Evolutionary conservation across 1,140 invertebrate genomes (phyloP), one percentile per base, ranked within the genome.

Genomic region (Drosophila ananassae): DNA sequence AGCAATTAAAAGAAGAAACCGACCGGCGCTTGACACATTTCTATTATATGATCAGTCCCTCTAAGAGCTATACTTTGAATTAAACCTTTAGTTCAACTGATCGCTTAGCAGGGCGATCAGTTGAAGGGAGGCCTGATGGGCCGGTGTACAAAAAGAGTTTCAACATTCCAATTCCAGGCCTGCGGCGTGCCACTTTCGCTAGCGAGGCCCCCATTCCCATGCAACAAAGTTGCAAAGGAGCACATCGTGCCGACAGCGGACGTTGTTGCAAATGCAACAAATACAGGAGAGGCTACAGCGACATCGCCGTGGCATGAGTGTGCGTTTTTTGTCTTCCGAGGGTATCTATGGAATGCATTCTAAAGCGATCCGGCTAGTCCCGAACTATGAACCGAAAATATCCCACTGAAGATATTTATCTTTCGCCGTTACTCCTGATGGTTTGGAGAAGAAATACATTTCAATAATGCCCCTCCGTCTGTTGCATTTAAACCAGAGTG

Each of bases 171-270:
- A 69, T 69, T 69, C 32, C 63, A 39, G 41, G 13, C 37, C 13
- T 44, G 13, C 46, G 62, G 34, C 50, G 6, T 22, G 48, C 50
- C 54, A 57, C 54, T 25, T 25, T 37, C 39, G 32, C 32, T 32
- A 32, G 32, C 32, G 8, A 10, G 32, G 32, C 32, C 32, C 32
- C 10, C 64, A 75, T 89, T 89, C 82, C 75, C 82, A 89, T 87
- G 82, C 82, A 87, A 87, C 82, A 87, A 75, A 82, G 82, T 87
- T 87, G 82, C 82, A 73, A 48, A 30, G 52, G 44, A 53, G 64
- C 77, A 77, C 71, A 77, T 85, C 73, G 73, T 85, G 77, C 60
- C 64, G 63, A 66, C 64, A 78, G 71, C 69, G 55, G 52, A 53
- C 55, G 57, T 57, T 61, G 63, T 57, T 53, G 37, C 55, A 66